phyloP scores from a whole-genome alignment of 1,140 invertebrate genomes.

The Phenacoccus solenopsis region DNA sequence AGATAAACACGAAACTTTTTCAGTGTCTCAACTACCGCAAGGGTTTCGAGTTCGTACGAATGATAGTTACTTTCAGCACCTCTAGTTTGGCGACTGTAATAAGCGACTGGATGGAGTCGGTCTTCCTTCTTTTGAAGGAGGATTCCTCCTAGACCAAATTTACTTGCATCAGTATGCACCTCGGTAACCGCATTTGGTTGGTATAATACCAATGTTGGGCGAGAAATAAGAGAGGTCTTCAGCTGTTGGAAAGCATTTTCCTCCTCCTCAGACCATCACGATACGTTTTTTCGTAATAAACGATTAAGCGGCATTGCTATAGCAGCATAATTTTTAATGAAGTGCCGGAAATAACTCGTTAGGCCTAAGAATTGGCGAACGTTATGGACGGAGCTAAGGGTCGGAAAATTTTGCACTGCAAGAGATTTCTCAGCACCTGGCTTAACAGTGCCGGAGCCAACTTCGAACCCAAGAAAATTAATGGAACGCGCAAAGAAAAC shows the following conservation, averaged over 20 bases:
- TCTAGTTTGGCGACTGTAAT: conserved; percentile 25
- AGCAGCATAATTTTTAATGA: not conserved
- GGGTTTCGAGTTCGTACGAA: conserved; percentile 27
- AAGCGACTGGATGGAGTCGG: conserved; percentile 21
- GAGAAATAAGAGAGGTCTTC: not conserved
- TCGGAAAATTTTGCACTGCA: not conserved
- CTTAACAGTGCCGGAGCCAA: not conserved
- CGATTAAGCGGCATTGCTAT: not conserved
- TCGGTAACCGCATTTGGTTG: not conserved
- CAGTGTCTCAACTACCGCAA: conserved; percentile 26
- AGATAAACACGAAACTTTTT: conserved; percentile 23
- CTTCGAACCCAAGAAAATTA: not conserved
- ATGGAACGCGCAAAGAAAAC: not conserved
- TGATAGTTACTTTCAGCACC: conserved; percentile 26
- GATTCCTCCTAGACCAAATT: not conserved
- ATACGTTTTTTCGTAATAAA: not conserved
- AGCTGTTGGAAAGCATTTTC: not conserved
- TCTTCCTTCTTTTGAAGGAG: not conserved
- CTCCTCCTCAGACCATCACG: not conserved
- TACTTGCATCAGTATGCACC: not conserved
- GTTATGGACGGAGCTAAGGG: not conserved
- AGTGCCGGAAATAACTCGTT: not conserved
- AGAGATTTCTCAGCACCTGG: not conserved
- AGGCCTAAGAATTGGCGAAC: conserved; percentile 25
- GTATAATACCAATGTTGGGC: not conserved